Conservation (phyloP, 2,888 invertebrate species). For the Mechanitis messenoides region DNA sequence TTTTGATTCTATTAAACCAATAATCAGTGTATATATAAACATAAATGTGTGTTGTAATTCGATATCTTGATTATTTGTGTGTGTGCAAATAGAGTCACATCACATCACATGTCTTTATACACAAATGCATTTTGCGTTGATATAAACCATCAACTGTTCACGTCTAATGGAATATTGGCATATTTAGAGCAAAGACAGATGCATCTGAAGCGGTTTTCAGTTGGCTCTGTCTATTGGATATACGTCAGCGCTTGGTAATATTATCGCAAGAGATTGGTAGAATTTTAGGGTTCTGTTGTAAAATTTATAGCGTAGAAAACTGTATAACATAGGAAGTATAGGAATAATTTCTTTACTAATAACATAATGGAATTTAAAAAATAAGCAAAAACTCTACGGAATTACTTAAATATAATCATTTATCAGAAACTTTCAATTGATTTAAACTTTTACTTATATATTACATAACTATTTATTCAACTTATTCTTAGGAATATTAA, state of each 20-base stretch:
- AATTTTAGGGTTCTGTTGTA: neutral
- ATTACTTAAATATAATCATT: no score
- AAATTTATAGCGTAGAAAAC: neutral
- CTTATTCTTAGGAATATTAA: neutral
- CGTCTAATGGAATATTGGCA: conserved; percentile 29
- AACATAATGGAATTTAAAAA: no score
- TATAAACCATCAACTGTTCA: conserved; percentile 24
- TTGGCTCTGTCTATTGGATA: conserved; percentile 9
- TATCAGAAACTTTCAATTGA: no score
- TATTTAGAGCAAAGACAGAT: conserved; percentile 23
- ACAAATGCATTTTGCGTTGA: conserved; percentile 20
- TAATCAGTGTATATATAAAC: no score
- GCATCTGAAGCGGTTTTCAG: conserved; percentile 1
- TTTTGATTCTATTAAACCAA: no score
- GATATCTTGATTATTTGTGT: conserved; percentile 1
- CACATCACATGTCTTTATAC: conserved; percentile 1
- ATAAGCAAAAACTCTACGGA: no score
- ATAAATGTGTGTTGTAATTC: neutral
- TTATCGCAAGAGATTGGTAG: neutral
- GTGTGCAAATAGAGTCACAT: neutral
- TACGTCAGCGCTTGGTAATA: conserved; percentile 1
- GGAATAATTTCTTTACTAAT: no score
- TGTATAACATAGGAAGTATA: no score
- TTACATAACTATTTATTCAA: no score
- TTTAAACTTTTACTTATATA: no score